phyloP scores from a whole-genome alignment of 2,888 invertebrate genomes.

The Drosophila paranaensis region DNA sequence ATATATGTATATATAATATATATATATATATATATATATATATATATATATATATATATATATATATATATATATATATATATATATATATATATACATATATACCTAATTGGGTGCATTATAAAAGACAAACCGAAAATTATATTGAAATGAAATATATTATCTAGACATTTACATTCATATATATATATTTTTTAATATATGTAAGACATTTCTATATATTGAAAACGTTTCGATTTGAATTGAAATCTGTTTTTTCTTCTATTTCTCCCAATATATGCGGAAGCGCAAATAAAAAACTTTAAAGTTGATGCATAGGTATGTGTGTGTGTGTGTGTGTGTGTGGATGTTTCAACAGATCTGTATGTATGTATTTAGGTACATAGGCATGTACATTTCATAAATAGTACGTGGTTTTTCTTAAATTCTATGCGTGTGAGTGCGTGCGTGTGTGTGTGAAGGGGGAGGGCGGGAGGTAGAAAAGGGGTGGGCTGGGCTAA shows the following conservation, averaged over 20 bases:
- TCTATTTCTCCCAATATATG: slow-evolving; percentile 8
- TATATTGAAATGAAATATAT: neutral
- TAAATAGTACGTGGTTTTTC: slow-evolving; percentile 19
- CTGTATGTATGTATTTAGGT: slow-evolving; percentile 4
- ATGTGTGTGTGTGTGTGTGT: slow-evolving; percentile 7
- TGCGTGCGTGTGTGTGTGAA: neutral
- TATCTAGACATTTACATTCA: slow-evolving; percentile 12
- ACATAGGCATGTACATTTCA: slow-evolving; percentile 11
- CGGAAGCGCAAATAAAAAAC: slow-evolving; percentile 27
- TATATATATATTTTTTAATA: neutral
- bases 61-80: neutral
- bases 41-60: neutral
- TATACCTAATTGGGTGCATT: slow-evolving; percentile 11
- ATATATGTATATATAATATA: neutral
- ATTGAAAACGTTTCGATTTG: slow-evolving; percentile 12
- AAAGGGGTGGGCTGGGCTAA: slow-evolving; percentile 3
- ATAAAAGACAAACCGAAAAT: neutral
- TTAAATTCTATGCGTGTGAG: neutral
- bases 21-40: neutral
- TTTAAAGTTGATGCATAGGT: slow-evolving; percentile 25
- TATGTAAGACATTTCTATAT: slow-evolving; percentile 8
- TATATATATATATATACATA: neutral
- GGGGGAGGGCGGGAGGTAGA: neutral
- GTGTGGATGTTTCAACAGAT: neutral
- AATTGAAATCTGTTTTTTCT: neutral